phyloP scores from a whole-genome alignment of 2,888 invertebrate species.

The Dorcus hopei region DNA sequence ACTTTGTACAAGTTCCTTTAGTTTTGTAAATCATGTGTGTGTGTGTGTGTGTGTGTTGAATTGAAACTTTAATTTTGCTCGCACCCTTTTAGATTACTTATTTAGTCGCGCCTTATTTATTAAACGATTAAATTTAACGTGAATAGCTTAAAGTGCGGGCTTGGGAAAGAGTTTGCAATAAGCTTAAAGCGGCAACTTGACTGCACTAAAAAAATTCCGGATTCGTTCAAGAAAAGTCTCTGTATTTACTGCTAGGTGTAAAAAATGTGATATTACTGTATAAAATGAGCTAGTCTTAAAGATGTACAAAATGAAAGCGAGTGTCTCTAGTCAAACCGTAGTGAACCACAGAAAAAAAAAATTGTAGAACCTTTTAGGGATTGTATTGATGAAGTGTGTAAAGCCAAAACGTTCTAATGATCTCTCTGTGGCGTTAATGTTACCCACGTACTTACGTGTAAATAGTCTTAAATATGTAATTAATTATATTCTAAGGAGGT shows the following conservation, averaged over 20 bases:
- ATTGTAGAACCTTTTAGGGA: no score
- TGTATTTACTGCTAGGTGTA: background rate
- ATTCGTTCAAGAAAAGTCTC: constrained; percentile 1
- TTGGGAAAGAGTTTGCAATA: constrained; percentile 50
- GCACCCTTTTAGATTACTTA: background rate
- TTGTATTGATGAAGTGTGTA: no score
- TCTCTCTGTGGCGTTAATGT: no score
- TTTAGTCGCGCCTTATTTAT: constrained; percentile 1
- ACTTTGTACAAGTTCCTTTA: constrained; percentile 12
- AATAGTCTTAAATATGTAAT: no score
- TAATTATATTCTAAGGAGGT: no score
- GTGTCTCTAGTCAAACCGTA: constrained; percentile 36
- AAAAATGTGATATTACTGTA: constrained; percentile 15
- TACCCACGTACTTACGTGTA: no score
- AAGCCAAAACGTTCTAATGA: no score
- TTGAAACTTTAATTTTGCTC: background rate
- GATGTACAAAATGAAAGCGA: constrained; percentile 22
- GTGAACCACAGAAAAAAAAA: constrained; percentile 29
- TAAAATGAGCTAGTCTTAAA: constrained; percentile 13
- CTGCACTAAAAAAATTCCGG: constrained; percentile 42
- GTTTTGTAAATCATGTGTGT: background rate
- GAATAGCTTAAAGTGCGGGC: constrained; percentile 41
- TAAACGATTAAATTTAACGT: background rate
- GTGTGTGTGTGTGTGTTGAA: background rate
- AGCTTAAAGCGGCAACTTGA: constrained; percentile 47